These are phyloP conservation scores for Elysia crispata DNA, from an alignment of 2,888 invertebrate species.

Conservation along the genomic window DNA sequence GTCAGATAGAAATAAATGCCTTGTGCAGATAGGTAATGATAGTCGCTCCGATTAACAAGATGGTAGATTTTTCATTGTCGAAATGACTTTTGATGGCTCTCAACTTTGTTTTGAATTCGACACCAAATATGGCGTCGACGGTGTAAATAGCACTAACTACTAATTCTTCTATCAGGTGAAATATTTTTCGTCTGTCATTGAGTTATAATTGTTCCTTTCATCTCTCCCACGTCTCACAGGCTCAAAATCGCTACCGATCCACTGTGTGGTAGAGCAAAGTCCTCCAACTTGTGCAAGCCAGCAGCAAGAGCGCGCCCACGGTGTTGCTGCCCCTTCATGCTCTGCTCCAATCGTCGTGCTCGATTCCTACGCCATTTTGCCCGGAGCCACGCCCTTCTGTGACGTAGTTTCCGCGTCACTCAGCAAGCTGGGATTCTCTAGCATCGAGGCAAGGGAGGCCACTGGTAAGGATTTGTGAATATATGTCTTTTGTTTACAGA, in stretches of 20 bases:
- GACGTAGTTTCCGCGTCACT: slow-evolving; percentile 95
- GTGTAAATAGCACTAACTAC: too few species aligned
- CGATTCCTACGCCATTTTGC: slow-evolving; percentile 97
- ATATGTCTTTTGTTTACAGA: not conserved
- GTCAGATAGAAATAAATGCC: too few species aligned
- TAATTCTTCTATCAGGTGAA: too few species aligned
- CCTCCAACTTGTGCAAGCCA: not conserved
- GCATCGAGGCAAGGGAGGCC: slow-evolving; percentile 77
- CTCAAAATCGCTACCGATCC: slow-evolving; percentile 93
- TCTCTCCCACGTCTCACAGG: slow-evolving; percentile 72
- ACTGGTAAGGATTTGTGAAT: slow-evolving; percentile 75
- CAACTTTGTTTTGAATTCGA: too few species aligned
- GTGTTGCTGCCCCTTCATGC: not conserved
- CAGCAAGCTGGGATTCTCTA: slow-evolving; percentile 91
- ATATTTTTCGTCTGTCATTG: too few species aligned
- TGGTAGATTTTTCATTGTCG: too few species aligned
- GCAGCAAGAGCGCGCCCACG: not conserved
- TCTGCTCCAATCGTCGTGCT: slow-evolving; percentile 83
- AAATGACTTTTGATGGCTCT: too few species aligned
- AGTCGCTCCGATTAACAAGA: too few species aligned
- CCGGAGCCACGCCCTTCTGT: slow-evolving; percentile 91
- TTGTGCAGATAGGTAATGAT: too few species aligned
- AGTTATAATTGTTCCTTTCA: slow-evolving; percentile 35
- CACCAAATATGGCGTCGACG: too few species aligned
- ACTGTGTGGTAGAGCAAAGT: slow-evolving; percentile 92